Conservation (phyloP, 2,113 vertebrate genomes). For the Excalfactoria chinensis region DNA sequence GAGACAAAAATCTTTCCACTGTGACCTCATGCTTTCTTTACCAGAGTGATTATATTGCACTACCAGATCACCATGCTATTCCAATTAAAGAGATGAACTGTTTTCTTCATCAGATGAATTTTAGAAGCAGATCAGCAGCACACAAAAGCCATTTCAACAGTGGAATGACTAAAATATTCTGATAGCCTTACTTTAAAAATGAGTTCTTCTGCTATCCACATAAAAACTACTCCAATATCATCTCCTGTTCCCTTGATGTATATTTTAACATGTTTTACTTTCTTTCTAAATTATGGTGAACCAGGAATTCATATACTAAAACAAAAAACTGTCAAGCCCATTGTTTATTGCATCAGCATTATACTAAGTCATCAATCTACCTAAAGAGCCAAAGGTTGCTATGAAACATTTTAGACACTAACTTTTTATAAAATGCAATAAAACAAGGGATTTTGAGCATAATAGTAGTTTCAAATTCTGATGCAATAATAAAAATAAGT, state of each 20-base stretch:
- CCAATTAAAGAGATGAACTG: constrained; percentile 31
- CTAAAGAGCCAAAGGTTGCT: background rate
- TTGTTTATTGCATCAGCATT: background rate
- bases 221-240: background rate
- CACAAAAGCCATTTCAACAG: background rate
- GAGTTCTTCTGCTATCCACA: background rate
- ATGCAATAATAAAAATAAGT: background rate
- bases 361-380: background rate
- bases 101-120: constrained; percentile 67
- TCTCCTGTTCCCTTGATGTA: background rate
- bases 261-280: background rate
- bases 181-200: background rate
- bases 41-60: constrained; percentile 35
- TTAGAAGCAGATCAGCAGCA: constrained; percentile 21
- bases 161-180: constrained; percentile 14
- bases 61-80: constrained; percentile 38
- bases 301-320: background rate
- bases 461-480: background rate
- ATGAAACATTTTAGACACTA: background rate
- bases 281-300: background rate
- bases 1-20: constrained; percentile 83
- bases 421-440: background rate
- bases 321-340: background rate
- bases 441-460: background rate
- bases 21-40: constrained; percentile 80